These are phyloP conservation scores for Coelinius sp. DNA, from an alignment of 2,888 invertebrate genomes.

Conservation along the genomic window DNA sequence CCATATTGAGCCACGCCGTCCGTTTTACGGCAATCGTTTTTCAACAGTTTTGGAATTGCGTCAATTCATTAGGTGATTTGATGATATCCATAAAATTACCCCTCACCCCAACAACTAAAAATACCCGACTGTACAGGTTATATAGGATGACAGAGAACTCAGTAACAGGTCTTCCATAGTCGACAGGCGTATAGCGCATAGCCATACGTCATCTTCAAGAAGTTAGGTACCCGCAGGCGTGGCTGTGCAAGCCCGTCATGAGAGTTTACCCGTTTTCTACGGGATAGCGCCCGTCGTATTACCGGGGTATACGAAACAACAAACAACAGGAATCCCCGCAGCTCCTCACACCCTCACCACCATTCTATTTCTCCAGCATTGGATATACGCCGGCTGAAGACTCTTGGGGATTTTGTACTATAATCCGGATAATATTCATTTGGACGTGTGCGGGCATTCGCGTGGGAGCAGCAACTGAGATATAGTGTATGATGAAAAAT, in stretches of 20 bases:
- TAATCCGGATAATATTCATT: slow-evolving; percentile 63
- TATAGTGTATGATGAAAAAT: slow-evolving; percentile 58
- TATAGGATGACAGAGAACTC: slow-evolving; percentile 17
- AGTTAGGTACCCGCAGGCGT: slow-evolving; percentile 36
- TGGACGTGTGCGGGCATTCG: slow-evolving; percentile 35
- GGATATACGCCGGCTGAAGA: slow-evolving; percentile 37
- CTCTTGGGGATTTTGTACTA: slow-evolving; percentile 43
- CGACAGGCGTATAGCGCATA: slow-evolving; percentile 22
- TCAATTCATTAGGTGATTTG: too few species aligned
- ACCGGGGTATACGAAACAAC: slow-evolving; percentile 47
- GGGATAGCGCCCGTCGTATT: slow-evolving; percentile 34
- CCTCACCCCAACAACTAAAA: not conserved
- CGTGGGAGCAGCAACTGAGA: slow-evolving; percentile 53
- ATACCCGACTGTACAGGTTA: not conserved
- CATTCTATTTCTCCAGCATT: slow-evolving; percentile 25
- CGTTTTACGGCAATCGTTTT: too few species aligned
- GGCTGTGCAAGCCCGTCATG: slow-evolving; percentile 41
- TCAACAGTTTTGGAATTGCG: too few species aligned
- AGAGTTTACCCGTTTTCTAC: slow-evolving; percentile 41
- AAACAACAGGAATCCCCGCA: slow-evolving; percentile 54
- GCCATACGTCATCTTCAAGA: slow-evolving; percentile 46
- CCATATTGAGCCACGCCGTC: too few species aligned
- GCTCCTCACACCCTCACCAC: slow-evolving; percentile 13
- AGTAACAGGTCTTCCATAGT: slow-evolving; percentile 22
- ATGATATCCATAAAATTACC: too few species aligned